A percentile compares a stretch with the other conserved stretches of the same genome.
Conservation (phyloP, 2,113 vertebrate species). For the Forbesichthys papilliferus region DNA sequence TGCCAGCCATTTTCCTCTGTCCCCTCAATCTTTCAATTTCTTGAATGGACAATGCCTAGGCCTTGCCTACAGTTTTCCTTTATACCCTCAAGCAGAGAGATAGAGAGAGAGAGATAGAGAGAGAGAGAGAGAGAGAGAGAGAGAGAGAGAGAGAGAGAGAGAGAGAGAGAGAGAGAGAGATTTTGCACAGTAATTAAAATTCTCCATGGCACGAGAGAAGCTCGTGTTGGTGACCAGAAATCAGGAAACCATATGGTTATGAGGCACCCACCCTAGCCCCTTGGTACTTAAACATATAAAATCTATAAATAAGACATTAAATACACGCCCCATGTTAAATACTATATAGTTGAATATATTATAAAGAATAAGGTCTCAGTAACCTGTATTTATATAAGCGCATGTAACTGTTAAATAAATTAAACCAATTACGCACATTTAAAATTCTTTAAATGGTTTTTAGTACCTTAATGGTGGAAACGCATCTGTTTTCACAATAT, state of each 20-base stretch:
- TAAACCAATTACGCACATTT: too few relatives aligned
- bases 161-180: neutral
- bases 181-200: slow-evolving; percentile 36
- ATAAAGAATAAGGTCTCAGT: neutral
- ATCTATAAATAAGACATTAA: too few relatives aligned
- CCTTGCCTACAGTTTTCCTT: slow-evolving; percentile 20
- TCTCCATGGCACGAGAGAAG: slow-evolving; percentile 12
- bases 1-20: slow-evolving; percentile 20
- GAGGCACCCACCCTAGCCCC: neutral
- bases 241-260: slow-evolving; percentile 17
- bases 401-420: neutral
- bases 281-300: neutral
- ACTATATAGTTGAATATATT: neutral
- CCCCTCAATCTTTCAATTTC: slow-evolving; percentile 26
- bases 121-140: too few relatives aligned
- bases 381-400: neutral
- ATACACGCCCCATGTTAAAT: neutral
- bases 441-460: too few relatives aligned
- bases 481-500: neutral
- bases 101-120: too few relatives aligned
- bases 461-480: slow-evolving; percentile 9
- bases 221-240: slow-evolving; percentile 14
- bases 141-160: too few relatives aligned
- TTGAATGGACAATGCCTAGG: slow-evolving; percentile 49
- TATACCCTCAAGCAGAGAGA: neutral